Percentiles rank a stretch among this genome's conserved stretches.
Conservation (phyloP, 2,797 vertebrate species). For the Malurus leucopterus region DNA sequence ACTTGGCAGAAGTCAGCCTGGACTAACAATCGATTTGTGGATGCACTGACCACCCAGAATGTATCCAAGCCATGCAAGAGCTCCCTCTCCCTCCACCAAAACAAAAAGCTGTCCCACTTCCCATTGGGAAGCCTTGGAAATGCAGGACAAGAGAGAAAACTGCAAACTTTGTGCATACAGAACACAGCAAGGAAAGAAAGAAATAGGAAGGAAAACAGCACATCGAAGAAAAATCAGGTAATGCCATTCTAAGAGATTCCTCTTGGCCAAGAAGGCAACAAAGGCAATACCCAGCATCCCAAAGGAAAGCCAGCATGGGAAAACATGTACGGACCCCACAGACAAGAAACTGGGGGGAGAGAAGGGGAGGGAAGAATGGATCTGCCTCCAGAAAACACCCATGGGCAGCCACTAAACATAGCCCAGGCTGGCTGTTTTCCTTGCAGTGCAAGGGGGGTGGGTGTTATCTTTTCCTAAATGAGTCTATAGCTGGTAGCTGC, state of each 20-base stretch:
- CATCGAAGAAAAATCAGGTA: background rate
- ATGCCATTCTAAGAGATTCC: background rate
- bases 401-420: background rate
- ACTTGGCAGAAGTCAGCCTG: conserved; percentile 3
- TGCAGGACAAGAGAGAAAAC: background rate
- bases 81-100: background rate
- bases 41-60: background rate
- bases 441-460: background rate
- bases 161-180: background rate
- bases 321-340: background rate
- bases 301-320: background rate
- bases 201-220: background rate
- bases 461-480: background rate
- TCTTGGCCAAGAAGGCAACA: background rate
- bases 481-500: background rate
- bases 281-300: background rate
- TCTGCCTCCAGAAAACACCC: background rate
- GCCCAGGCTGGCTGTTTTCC: background rate
- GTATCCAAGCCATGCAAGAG: background rate
- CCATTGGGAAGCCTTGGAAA: background rate
- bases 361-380: background rate
- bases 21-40: background rate
- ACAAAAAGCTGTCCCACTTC: background rate
- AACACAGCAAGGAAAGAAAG: background rate
- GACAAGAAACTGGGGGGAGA: background rate